Evolutionary conservation across 2,888 invertebrate genomes (phyloP).

Genomic region (Drosophila neonasuta): DNA sequence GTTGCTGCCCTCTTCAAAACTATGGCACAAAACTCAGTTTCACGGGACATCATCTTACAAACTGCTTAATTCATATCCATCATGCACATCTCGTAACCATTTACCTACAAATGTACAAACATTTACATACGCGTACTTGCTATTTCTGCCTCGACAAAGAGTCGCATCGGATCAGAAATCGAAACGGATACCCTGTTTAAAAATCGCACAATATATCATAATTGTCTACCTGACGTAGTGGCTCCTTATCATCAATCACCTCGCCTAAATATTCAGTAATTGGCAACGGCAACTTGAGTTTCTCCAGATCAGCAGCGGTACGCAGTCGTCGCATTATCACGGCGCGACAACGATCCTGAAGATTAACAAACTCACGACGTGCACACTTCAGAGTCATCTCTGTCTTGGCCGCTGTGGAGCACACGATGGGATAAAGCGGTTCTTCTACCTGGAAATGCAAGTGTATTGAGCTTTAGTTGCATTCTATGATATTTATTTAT

Average conservation of each 20-base stretch:
- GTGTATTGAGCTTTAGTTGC: background rate
- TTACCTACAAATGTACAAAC: constrained; percentile 49
- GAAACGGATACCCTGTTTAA: constrained; percentile 45
- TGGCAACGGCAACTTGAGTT: constrained; percentile 84
- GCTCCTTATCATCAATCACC: constrained; percentile 82
- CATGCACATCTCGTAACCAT: constrained; percentile 45
- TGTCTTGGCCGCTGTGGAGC: constrained; percentile 89
- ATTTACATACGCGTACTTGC: constrained; percentile 2
- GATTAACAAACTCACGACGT: constrained; percentile 85
- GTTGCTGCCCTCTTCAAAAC: constrained; percentile 20
- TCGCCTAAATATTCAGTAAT: constrained; percentile 85
- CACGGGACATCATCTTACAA: constrained; percentile 52
- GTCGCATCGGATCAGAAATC: too few species aligned
- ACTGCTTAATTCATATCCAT: constrained; percentile 45
- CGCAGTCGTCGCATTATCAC: constrained; percentile 84
- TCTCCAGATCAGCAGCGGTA: constrained; percentile 83
- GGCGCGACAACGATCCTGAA: constrained; percentile 87
- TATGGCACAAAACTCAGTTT: constrained; percentile 62
- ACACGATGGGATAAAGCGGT: constrained; percentile 87
- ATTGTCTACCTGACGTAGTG: constrained; percentile 81
- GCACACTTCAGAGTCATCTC: constrained; percentile 86
- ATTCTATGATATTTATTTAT: background rate
- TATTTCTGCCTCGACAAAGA: background rate
- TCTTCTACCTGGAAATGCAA: constrained; percentile 82
- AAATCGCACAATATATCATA: constrained; percentile 81